Conservation (phyloP, 2,113 vertebrate genomes). For the Tachycineta bicolor region DNA sequence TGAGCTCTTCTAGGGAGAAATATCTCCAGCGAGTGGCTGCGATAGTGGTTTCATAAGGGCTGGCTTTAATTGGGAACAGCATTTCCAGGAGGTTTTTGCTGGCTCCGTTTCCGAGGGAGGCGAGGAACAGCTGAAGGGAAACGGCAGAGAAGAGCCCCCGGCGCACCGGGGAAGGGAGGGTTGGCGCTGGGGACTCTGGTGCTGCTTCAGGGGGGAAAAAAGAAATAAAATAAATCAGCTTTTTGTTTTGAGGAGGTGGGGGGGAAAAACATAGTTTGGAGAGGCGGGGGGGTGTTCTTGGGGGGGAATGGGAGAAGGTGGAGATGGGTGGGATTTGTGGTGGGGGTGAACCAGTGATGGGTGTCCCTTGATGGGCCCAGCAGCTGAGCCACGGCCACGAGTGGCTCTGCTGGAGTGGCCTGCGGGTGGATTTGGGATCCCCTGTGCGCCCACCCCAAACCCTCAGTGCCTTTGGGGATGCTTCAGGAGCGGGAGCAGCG, state of each 20-base stretch:
- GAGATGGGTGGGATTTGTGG: neutral
- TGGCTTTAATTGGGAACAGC: neutral
- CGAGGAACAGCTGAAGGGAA: neutral
- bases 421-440: neutral
- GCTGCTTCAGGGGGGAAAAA: neutral
- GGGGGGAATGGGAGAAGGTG: neutral
- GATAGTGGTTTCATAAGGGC: neutral
- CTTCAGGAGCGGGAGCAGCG: too few relatives aligned
- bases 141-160: neutral
- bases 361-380: neutral
- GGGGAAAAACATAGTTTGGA: too few relatives aligned
- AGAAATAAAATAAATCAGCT: neutral
- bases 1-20: slow-evolving; percentile 33
- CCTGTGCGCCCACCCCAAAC: neutral
- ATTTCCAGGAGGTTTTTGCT: neutral
- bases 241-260: neutral
- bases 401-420: neutral
- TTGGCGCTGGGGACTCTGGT: neutral
- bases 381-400: neutral
- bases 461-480: neutral
- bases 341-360: fast-evolving
- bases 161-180: neutral
- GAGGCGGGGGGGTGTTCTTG: too few relatives aligned
- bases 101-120: neutral
- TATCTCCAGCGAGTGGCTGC: neutral